Evolutionary conservation across 1,140 invertebrate species (phyloP).

Genomic region (Zophobas morio): DNA sequence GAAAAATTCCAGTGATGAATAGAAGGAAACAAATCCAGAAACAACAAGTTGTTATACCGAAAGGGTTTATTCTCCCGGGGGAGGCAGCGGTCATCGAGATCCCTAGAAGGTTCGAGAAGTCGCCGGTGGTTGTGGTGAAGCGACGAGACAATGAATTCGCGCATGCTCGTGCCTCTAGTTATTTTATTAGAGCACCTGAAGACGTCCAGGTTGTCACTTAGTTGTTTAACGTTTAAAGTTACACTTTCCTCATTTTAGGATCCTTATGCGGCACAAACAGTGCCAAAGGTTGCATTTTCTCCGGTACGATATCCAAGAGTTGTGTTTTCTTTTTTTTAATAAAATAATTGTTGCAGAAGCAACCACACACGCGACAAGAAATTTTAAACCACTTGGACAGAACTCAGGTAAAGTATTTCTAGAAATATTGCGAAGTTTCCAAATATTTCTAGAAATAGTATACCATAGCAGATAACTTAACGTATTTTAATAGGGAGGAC

Average conservation of each 20-base stretch:
- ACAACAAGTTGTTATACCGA: constrained; percentile 18
- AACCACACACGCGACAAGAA: no score
- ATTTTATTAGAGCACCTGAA: background rate
- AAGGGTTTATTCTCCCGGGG: background rate
- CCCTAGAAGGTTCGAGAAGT: constrained; percentile 1
- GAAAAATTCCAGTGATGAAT: constrained; percentile 18
- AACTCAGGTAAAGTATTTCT: no score
- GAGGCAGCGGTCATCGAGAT: constrained; percentile 23
- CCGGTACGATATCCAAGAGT: no score
- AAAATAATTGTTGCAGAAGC: no score
- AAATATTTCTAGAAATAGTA: no score
- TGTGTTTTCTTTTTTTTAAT: no score
- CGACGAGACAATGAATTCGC: background rate
- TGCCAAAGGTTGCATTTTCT: background rate
- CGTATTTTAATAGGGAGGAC: no score
- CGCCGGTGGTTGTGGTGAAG: background rate
- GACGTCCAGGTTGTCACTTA: background rate
- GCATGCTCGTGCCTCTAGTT: background rate
- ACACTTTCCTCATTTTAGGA: no score
- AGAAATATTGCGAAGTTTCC: no score
- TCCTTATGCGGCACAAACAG: background rate
- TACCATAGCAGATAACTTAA: no score
- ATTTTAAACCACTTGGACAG: no score
- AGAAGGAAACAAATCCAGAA: background rate
- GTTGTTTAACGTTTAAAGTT: no score